Conservation (phyloP, 2,797 vertebrate genomes). For the Micromesistius poutassou region DNA sequence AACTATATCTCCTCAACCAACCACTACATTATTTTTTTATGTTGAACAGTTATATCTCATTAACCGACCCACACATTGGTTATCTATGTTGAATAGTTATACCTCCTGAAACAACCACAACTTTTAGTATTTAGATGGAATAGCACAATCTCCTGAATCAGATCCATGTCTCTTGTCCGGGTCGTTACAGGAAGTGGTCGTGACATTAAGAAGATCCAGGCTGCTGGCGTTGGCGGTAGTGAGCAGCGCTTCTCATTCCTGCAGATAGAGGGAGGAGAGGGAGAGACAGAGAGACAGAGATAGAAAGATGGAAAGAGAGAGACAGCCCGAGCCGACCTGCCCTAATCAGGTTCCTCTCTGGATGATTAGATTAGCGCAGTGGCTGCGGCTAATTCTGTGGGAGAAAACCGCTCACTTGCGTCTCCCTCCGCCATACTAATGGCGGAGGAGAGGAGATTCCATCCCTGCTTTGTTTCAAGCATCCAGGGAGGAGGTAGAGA, state of each 20-base stretch:
- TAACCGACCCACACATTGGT: no score
- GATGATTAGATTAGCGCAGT: conserved; percentile 65
- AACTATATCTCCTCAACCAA: neutral
- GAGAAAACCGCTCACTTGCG: conserved; percentile 53
- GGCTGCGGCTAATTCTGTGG: conserved; percentile 59
- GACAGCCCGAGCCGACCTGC: conserved; percentile 32
- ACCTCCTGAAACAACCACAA: no score
- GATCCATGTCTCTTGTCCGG: neutral
- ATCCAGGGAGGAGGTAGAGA: neutral
- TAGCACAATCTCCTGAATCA: neutral
- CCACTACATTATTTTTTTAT: neutral
- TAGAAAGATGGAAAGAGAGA: conserved; percentile 39
- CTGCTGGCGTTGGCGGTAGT: conserved; percentile 19
- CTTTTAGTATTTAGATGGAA: no score
- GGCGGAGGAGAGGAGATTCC: conserved; percentile 35
- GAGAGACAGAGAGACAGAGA: conserved; percentile 43
- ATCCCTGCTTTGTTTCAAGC: neutral
- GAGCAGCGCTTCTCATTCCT: conserved; percentile 45
- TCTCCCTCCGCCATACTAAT: conserved; percentile 58
- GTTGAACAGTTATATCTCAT: no score
- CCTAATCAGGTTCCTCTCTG: conserved; percentile 65
- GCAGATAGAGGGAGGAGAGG: conserved; percentile 33
- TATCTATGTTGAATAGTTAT: no score
- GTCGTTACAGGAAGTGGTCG: conserved; percentile 13
- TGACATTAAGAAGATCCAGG: conserved; percentile 26